A percentile compares a stretch with the other conserved stretches of the same genome.
Conservation (phyloP, 1,140 invertebrate genomes). For the Bombus difficillimus region DNA sequence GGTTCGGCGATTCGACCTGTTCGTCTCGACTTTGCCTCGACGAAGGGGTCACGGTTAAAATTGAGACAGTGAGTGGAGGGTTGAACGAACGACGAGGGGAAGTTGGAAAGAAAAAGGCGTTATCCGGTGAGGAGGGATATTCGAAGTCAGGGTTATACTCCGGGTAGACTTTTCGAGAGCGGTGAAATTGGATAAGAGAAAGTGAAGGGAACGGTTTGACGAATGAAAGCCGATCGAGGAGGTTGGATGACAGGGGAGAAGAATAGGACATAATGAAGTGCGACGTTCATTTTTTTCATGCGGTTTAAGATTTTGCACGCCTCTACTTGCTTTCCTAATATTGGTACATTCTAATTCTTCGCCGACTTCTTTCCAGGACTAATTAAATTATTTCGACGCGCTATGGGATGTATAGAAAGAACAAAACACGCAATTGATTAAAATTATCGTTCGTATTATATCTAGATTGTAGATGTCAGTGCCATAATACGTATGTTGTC, state of each 20-base stretch:
- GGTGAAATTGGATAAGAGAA: constrained; percentile 66
- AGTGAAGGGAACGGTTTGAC: constrained; percentile 57
- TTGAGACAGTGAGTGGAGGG: constrained; percentile 45
- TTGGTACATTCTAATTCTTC: not conserved
- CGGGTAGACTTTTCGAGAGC: constrained; percentile 63
- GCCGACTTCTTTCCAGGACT: not conserved
- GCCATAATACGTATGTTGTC: not conserved
- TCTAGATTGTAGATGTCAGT: not conserved
- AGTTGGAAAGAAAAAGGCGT: constrained; percentile 13
- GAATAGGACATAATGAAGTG: constrained; percentile 72
- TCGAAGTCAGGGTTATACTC: constrained; percentile 54
- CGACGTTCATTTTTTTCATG: constrained; percentile 76
- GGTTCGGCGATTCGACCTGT: constrained; percentile 5
- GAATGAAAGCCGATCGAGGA: constrained; percentile 19
- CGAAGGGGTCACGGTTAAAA: constrained; percentile 50
- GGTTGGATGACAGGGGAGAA: constrained; percentile 34
- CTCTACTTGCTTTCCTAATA: not conserved
- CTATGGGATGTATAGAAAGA: not conserved
- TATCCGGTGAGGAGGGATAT: constrained; percentile 4
- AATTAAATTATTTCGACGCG: not conserved
- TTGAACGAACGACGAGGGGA: constrained; percentile 10
- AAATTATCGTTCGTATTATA: not conserved
- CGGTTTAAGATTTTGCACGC: constrained; percentile 55
- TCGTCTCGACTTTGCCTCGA: not conserved
- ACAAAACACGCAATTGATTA: not conserved